These are phyloP conservation scores for Lepidurus apus DNA, from an alignment of 1,140 invertebrate species.

Conservation along the genomic window DNA sequence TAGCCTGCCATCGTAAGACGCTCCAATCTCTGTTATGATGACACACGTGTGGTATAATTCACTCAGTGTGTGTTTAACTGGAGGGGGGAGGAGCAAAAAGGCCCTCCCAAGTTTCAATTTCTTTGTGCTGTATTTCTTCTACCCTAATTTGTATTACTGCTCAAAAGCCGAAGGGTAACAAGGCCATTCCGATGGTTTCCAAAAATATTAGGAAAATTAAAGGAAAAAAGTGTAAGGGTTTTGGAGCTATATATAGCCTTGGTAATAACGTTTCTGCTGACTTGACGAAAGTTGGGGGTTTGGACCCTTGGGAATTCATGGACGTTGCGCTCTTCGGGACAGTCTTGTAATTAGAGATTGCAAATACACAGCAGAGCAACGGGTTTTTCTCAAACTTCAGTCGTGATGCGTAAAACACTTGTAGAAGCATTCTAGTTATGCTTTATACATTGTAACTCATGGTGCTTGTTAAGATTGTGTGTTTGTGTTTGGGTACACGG, in stretches of 20 bases:
- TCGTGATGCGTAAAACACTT: no score
- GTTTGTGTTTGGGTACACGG: no score
- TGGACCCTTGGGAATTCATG: background rate
- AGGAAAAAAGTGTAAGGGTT: background rate
- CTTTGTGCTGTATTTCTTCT: background rate
- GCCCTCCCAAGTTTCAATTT: no score
- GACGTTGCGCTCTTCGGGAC: background rate
- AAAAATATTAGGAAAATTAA: background rate
- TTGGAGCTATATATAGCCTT: background rate
- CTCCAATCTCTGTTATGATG: conserved; percentile 1
- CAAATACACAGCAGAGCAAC: background rate
- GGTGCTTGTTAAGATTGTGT: no score
- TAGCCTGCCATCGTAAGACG: background rate
- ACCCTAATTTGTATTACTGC: background rate
- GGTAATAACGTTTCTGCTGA: background rate
- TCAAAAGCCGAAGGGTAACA: background rate
- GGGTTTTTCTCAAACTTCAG: no score
- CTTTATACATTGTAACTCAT: no score
- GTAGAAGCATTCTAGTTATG: no score
- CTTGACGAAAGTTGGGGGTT: background rate
- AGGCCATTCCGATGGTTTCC: background rate
- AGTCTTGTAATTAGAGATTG: background rate
- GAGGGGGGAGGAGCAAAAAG: no score
- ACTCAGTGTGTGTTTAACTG: background rate
- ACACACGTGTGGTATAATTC: conserved; percentile 7